Conservation (phyloP, 2,888 invertebrate species). For the Coenonympha arcania region DNA sequence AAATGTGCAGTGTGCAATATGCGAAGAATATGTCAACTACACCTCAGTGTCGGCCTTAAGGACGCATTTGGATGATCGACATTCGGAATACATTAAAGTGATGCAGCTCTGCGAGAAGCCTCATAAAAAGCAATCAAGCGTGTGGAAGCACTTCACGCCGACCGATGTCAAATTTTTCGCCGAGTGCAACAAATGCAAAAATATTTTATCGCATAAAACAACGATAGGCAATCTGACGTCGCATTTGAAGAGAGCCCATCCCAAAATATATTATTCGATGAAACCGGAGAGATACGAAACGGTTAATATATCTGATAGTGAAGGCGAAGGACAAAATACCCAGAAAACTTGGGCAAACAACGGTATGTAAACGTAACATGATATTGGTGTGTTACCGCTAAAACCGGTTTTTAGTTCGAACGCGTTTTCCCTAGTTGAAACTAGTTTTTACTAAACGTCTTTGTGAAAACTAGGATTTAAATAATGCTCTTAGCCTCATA, state of each 20-base stretch:
- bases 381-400: too few relatives aligned
- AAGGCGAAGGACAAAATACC: neutral
- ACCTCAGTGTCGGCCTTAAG: neutral
- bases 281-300: neutral
- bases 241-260: neutral
- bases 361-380: too few relatives aligned
- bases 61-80: neutral
- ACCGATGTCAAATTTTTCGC: neutral
- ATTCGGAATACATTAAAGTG: neutral
- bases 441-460: too few relatives aligned
- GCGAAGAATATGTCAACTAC: neutral
- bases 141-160: neutral
- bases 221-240: neutral
- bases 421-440: too few relatives aligned
- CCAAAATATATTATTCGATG: neutral
- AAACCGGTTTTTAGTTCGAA: too few relatives aligned
- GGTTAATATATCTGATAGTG: neutral
- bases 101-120: neutral
- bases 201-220: neutral
- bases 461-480: too few relatives aligned
- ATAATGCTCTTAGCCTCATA: too few relatives aligned
- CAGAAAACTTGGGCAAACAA: too few relatives aligned
- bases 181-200: neutral
- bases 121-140: neutral
- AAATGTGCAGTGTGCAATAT: neutral